phyloP scores from a whole-genome alignment of 2,888 invertebrate species.

The Metalampra italica region DNA sequence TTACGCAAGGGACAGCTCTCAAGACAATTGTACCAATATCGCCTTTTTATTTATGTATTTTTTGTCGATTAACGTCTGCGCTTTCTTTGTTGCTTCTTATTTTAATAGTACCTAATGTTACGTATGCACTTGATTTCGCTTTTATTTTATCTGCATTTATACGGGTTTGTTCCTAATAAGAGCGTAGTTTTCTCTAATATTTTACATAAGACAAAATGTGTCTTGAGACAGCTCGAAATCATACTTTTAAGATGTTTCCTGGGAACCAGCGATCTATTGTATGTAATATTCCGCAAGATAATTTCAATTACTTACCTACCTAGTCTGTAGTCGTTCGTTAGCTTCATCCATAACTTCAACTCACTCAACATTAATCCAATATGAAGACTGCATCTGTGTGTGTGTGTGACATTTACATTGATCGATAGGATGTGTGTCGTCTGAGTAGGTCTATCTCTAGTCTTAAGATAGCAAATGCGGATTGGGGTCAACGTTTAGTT shows the following conservation, averaged over 20 bases:
- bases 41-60: constrained; percentile 10
- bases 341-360: constrained; percentile 1
- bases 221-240: no score
- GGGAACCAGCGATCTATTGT: no score
- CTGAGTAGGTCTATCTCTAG: constrained; percentile 52
- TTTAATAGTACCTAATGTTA: background rate
- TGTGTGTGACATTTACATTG: constrained; percentile 39
- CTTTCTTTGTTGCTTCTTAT: background rate
- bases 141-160: no score
- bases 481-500: constrained; percentile 44
- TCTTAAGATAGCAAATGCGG: constrained; percentile 19
- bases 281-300: background rate
- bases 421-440: constrained; percentile 40
- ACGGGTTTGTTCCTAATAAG: no score
- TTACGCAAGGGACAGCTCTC: constrained; percentile 22
- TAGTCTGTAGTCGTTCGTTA: background rate
- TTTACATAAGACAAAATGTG: no score
- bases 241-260: no score
- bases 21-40: constrained; percentile 14
- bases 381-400: constrained; percentile 20
- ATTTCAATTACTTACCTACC: constrained; percentile 1
- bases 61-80: background rate
- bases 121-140: no score
- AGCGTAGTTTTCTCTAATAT: no score
- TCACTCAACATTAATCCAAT: constrained; percentile 18